Percentiles rank a stretch among this genome's conserved stretches.
Evolutionary conservation across 2,113 vertebrate genomes (phyloP).

Genomic region (Mandrillus leucophaeus): DNA sequence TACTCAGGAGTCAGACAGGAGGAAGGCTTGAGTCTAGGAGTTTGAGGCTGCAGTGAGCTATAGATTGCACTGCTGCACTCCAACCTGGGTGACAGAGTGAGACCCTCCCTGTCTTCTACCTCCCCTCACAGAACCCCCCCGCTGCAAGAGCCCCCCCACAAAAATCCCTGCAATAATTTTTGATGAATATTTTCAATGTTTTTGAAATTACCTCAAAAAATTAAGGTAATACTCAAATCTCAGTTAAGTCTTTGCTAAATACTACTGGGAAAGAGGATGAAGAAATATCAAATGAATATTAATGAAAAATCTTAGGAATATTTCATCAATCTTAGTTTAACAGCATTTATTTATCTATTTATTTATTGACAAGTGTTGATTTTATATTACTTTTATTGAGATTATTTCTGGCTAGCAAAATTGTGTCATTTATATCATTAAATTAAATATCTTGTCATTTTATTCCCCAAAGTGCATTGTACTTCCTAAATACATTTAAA

Average conservation of each 20-base stretch:
- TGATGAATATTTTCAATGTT: not conserved
- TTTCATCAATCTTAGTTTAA: not conserved
- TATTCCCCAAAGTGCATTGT: not conserved
- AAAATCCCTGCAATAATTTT: not conserved
- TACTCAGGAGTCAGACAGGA: too few species aligned
- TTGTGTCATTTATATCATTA: not conserved
- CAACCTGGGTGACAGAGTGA: too few species aligned
- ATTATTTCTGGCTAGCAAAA: not conserved
- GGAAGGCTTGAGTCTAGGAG: too few species aligned
- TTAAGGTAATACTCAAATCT: constrained; percentile 9
- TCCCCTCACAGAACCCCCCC: too few species aligned
- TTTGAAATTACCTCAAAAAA: not conserved
- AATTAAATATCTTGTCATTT: constrained; percentile 15
- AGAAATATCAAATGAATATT: not conserved
- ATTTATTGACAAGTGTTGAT: not conserved
- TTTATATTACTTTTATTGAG: constrained; percentile 41
- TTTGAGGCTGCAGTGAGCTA: too few species aligned
- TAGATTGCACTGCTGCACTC: too few species aligned
- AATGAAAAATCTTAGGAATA: constrained; percentile 26
- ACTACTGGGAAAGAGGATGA: not conserved
- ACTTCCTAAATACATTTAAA: constrained; percentile 30
- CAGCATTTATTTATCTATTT: not conserved
- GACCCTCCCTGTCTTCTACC: too few species aligned
- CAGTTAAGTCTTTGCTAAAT: constrained; percentile 20
- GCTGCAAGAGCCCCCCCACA: too few species aligned